Base-by-base conservation (phyloP, 2,888 invertebrate species). In the Oscheius sp. region DNA sequence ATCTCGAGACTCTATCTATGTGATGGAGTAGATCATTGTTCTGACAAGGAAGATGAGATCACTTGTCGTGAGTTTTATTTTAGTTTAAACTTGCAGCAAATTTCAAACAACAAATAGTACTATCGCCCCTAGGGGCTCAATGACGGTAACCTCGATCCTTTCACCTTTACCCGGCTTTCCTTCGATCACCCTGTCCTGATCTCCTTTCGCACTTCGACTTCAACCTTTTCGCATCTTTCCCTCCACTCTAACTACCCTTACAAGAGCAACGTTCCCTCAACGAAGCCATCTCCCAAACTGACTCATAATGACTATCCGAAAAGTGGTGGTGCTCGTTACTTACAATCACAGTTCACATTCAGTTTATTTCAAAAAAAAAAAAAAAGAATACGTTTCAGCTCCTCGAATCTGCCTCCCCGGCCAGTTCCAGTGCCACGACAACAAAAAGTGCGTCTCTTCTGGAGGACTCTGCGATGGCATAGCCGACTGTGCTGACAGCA, bases 341-440 rank as follows among this genome's bases (percentile, higher is more conserved):
- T 21, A 21, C 21, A 21, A 21, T 21, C 21, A 21, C 21, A 21
- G 21, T 21, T 21, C 21, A 21, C 21, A 21, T 21, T 21, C 21
- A 21, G 21, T 21, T 21, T 21, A 21, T 21, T 21, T 21, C n/a
- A n/a, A 21, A 21, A 21, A 21, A 21, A 21, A 21, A 21, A 21
- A 21, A 21, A 21, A 21, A 0, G 21, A 21, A 21, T 21, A 21
- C 21, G 21, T 21, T 84, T 35, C 80, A 89, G 89, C 89, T 2
- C 88, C 87, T 5, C 91, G 96, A 10, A 93, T 94, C 79, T 96
- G 96, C 89, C 92, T 94, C 29, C 93, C 94, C 0, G 96, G 96
- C 9, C 94, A 94, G 48, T 96, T 95, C 93, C 96, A 96, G 87
- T 96, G 96, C 89, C 93, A 93, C 79, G 96, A 96, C 89, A 93